Conservation (phyloP, 2,113 vertebrate species). For the Pyrgilauda ruficollis region DNA sequence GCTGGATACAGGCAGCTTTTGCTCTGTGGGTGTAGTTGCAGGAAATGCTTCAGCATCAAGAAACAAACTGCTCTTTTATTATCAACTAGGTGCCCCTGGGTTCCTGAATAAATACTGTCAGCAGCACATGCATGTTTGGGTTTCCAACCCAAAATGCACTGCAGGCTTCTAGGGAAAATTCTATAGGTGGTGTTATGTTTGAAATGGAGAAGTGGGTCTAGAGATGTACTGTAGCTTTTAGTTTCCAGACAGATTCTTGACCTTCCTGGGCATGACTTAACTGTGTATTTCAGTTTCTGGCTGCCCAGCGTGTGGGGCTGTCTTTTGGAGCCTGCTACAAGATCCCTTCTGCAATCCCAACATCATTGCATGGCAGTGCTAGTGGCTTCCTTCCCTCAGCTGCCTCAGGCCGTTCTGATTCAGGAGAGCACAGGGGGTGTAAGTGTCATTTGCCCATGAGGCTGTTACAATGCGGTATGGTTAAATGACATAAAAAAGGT, state of each 20-base stretch:
- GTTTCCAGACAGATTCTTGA: neutral
- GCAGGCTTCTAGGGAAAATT: neutral
- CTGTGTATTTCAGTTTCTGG: neutral
- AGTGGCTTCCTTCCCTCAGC: neutral
- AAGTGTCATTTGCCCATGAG: neutral
- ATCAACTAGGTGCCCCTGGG: neutral
- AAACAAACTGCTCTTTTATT: neutral
- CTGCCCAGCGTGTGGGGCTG: fast-evolving
- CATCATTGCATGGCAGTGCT: neutral
- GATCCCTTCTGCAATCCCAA: neutral
- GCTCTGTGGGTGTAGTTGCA: neutral
- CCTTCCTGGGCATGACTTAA: neutral
- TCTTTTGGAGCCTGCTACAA: neutral
- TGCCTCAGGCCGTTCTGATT: fast-evolving
- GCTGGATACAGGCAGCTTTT: neutral
- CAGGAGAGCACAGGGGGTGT: neutral
- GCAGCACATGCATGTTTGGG: fast-evolving
- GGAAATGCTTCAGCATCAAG: neutral
- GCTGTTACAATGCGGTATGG: neutral
- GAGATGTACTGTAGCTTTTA: neutral
- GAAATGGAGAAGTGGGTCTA: neutral
- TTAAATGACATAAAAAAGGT: neutral
- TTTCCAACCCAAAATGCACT: neutral
- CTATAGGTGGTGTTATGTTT: neutral
- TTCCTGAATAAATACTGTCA: neutral